These are phyloP conservation scores for Acanthochromis polyacanthus DNA, from an alignment of 2,113 vertebrate species.

Conservation along the genomic window DNA sequence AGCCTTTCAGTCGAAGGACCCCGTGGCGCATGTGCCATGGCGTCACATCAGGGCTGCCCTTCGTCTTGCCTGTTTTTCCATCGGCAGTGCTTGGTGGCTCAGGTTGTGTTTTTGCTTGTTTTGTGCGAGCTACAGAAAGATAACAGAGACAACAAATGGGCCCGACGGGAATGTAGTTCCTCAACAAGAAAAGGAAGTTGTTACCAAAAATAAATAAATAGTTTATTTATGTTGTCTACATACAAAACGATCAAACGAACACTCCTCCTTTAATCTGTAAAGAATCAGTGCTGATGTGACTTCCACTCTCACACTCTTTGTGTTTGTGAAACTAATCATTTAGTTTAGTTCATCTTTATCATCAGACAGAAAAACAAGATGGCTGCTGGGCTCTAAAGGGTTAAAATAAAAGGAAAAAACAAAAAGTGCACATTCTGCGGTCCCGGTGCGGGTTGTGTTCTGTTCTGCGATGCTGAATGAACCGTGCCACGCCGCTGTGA, in stretches of 20 bases:
- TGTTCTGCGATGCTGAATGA: not conserved
- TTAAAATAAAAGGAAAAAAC: conserved; percentile 15
- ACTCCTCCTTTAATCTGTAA: not conserved
- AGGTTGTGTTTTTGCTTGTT: too few relatives aligned
- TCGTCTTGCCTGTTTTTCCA: conserved; percentile 54
- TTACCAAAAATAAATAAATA: not conserved
- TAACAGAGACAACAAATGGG: not conserved
- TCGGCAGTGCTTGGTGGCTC: not conserved
- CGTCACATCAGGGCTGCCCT: conserved; percentile 26
- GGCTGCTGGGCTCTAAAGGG: conserved; percentile 64
- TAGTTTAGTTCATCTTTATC: not conserved
- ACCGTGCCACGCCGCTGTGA: too few relatives aligned
- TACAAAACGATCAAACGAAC: not conserved
- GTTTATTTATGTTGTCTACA: not conserved
- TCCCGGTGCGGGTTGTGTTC: too few relatives aligned
- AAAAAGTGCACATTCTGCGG: not conserved
- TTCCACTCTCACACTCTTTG: not conserved
- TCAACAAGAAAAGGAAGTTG: not conserved
- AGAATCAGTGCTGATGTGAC: not conserved
- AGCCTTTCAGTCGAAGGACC: conserved; percentile 48
- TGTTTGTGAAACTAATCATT: not conserved
- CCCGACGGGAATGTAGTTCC: not conserved
- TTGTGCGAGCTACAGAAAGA: not conserved
- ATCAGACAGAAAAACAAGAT: conserved; percentile 79
- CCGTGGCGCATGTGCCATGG: conserved; percentile 35